Evolutionary conservation across 2,797 vertebrate species (phyloP).

Genomic region (Helarctos malayanus): DNA sequence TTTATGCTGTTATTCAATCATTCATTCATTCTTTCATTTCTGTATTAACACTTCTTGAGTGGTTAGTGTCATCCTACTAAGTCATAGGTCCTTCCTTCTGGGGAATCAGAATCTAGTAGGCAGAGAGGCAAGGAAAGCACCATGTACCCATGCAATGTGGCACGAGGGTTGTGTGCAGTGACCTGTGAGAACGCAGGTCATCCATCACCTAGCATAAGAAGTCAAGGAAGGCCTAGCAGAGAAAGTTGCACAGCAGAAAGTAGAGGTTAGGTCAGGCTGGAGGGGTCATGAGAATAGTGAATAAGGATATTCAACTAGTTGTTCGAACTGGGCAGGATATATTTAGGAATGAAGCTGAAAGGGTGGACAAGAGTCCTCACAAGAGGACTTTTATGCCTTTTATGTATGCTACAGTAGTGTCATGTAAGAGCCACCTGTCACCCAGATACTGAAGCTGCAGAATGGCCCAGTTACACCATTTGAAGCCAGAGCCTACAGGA

Average conservation of each 20-base stretch:
- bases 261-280: accelerated
- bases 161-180: not conserved
- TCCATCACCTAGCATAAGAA: accelerated
- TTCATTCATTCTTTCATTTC: not conserved
- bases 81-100: not conserved
- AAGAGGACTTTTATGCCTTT: not conserved
- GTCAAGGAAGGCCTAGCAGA: not conserved
- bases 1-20: not conserved
- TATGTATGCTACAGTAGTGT: accelerated
- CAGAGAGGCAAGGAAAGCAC: not conserved
- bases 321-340: not conserved
- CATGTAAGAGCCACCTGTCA: not conserved
- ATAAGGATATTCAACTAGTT: not conserved
- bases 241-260: not conserved
- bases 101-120: not conserved
- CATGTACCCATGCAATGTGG: not conserved
- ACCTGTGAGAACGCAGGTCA: accelerated
- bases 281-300: not conserved
- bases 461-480: too few species aligned
- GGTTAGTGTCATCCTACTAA: not conserved
- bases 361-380: not conserved
- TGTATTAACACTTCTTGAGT: not conserved
- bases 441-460: accelerated
- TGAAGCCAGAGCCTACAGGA: not conserved
- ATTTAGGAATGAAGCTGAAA: not conserved